These are phyloP conservation scores for Catharus ustulatus DNA, from an alignment of 2,797 vertebrate species.

Conservation along the genomic window DNA sequence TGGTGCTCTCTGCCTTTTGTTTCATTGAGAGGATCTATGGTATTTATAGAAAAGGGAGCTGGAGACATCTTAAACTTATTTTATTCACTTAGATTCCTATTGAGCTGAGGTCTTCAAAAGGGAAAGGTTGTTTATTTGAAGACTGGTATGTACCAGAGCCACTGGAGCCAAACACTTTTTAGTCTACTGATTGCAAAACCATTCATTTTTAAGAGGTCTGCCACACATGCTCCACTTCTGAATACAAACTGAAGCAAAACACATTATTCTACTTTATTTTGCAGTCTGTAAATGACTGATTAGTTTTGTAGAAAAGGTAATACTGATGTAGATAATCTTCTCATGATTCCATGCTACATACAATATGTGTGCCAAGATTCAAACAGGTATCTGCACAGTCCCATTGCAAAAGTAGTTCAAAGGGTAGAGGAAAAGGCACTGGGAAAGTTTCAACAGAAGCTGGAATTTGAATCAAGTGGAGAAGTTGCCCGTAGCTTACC, in stretches of 20 bases:
- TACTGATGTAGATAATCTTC: neutral
- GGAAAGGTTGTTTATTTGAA: conserved; percentile 51
- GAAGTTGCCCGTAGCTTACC: neutral
- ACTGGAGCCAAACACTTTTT: neutral
- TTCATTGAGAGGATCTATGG: conserved; percentile 47
- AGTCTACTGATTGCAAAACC: neutral
- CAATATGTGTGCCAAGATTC: neutral
- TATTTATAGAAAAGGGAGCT: conserved; percentile 51
- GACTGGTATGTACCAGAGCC: neutral
- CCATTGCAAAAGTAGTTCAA: neutral
- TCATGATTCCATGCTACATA: neutral
- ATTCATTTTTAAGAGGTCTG: neutral
- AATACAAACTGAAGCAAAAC: neutral
- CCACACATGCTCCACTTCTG: neutral
- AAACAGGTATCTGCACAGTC: neutral
- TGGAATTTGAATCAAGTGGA: neutral
- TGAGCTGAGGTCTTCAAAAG: conserved; percentile 39
- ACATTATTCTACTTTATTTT: neutral
- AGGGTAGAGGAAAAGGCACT: neutral
- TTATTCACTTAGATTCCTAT: conserved; percentile 10
- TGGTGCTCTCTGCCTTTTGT: conserved; percentile 56
- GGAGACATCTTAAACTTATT: conserved; percentile 41
- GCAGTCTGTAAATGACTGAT: neutral
- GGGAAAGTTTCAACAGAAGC: neutral
- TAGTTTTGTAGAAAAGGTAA: neutral